A percentile compares a stretch with the other conserved stretches of the same genome.
Conservation (phyloP, 1,140 invertebrate genomes). For the Diploscapter pachys region DNA sequence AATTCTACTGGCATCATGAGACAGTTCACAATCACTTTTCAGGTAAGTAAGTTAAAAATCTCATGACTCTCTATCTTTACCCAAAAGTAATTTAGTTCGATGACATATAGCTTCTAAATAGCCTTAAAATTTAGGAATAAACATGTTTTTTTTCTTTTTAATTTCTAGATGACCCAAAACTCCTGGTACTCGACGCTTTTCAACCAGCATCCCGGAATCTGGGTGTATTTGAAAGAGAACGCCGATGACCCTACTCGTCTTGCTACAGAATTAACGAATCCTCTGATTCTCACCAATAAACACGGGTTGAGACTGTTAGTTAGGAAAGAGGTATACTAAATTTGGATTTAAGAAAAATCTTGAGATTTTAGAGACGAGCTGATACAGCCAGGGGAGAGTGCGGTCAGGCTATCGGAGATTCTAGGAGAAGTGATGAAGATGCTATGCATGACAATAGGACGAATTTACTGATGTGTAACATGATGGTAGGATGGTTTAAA, state of each 20-base stretch:
- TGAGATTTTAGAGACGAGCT: conserved; percentile 17
- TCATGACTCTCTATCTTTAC: background rate
- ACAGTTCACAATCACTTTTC: conserved; percentile 33
- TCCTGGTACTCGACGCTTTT: conserved; percentile 35
- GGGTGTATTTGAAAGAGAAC: conserved; percentile 31
- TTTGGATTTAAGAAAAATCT: background rate
- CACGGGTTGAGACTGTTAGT: conserved; percentile 32
- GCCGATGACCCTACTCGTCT: conserved; percentile 16
- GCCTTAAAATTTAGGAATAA: background rate
- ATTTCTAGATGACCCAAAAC: conserved; percentile 37
- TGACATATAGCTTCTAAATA: background rate
- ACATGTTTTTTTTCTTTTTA: background rate
- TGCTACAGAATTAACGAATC: conserved; percentile 27
- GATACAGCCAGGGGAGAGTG: conserved; percentile 20
- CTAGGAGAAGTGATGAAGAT: conserved; percentile 22
- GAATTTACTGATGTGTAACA: conserved; percentile 30
- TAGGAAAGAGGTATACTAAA: conserved; percentile 27
- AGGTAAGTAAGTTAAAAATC: background rate
- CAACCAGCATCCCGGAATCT: conserved; percentile 31
- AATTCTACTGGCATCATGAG: conserved; percentile 20
- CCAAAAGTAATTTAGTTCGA: too few relatives aligned
- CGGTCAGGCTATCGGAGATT: conserved; percentile 32
- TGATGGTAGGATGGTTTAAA: background rate
- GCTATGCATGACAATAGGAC: conserved; percentile 16
- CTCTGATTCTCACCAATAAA: conserved; percentile 33